phyloP scores from a whole-genome alignment of 1,140 invertebrate species.

The Bradynema listronoti region DNA sequence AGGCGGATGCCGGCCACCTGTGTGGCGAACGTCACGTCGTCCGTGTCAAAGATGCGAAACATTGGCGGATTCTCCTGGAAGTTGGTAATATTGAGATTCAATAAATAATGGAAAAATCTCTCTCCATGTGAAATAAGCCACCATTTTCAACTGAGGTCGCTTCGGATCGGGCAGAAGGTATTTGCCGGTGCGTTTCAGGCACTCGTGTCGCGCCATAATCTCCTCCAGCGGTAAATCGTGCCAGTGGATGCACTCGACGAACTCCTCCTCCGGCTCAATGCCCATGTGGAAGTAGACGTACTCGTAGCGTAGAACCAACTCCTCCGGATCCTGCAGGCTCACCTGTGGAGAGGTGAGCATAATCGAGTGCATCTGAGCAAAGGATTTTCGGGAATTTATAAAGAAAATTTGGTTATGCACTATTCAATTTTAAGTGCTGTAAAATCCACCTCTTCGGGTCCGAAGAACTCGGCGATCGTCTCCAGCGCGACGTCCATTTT shows the following conservation, averaged over 20 bases:
- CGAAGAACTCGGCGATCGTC: slow-evolving; percentile 37
- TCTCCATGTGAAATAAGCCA: slow-evolving; percentile 6
- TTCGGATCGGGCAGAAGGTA: slow-evolving; percentile 45
- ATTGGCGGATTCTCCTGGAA: slow-evolving; percentile 41
- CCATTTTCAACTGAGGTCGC: slow-evolving; percentile 43
- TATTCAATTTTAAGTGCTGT: background rate
- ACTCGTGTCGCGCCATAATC: slow-evolving; percentile 45
- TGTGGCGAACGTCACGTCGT: slow-evolving; percentile 33
- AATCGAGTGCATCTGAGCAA: background rate
- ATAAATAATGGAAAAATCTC: background rate
- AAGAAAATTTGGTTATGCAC: background rate
- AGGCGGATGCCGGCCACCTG: slow-evolving; percentile 33
- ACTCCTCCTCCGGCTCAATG: slow-evolving; percentile 39
- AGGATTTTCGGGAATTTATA: background rate
- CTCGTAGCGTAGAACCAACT: too few species aligned
- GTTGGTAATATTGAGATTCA: background rate
- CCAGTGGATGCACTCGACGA: slow-evolving; percentile 22
- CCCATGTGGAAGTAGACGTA: slow-evolving; percentile 52
- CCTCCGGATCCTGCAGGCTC: too few species aligned
- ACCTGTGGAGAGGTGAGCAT: background rate
- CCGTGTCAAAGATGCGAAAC: slow-evolving; percentile 30
- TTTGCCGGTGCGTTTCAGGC: slow-evolving; percentile 40
- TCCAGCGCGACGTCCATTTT: slow-evolving; percentile 24
- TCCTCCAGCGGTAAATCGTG: slow-evolving; percentile 34
- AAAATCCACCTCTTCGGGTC: slow-evolving; percentile 32